phyloP scores from a whole-genome alignment of 2,113 vertebrate genomes.

The Labeo catla region DNA sequence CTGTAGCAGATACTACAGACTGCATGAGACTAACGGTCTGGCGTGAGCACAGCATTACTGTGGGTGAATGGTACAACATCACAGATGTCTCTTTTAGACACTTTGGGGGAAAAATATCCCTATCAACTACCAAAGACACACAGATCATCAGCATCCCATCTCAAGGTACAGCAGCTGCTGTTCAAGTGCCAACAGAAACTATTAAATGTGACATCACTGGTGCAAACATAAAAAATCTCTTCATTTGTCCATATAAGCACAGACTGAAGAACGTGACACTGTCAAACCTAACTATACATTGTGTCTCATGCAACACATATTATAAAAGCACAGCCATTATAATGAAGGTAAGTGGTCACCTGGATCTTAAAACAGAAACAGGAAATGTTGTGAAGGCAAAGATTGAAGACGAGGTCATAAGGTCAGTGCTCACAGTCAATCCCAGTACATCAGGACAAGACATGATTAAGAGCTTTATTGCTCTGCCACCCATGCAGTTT shows the following conservation, averaged over 20 bases:
- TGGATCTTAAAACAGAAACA: not conserved
- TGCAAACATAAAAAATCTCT: not conserved
- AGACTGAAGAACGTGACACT: not conserved
- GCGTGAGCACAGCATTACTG: not conserved
- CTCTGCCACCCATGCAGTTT: not conserved
- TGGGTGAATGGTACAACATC: constrained; percentile 24
- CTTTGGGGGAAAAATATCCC: not conserved
- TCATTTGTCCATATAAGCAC: not conserved
- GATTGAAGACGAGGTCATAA: constrained; percentile 13
- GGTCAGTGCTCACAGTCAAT: not conserved
- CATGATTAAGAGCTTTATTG: not conserved
- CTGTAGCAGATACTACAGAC: not conserved
- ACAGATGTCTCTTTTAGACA: not conserved
- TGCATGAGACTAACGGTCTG: not conserved
- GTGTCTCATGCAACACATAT: not conserved
- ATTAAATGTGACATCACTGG: not conserved
- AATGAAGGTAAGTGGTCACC: not conserved
- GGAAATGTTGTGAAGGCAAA: not conserved
- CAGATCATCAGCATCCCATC: not conserved
- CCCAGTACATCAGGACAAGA: not conserved
- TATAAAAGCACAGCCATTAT: not conserved
- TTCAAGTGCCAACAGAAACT: not conserved
- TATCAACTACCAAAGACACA: constrained; percentile 15
- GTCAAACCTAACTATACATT: constrained; percentile 1
- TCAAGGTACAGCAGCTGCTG: not conserved